Conservation (phyloP, 2,888 invertebrate species). For the Pterostichus niger region DNA sequence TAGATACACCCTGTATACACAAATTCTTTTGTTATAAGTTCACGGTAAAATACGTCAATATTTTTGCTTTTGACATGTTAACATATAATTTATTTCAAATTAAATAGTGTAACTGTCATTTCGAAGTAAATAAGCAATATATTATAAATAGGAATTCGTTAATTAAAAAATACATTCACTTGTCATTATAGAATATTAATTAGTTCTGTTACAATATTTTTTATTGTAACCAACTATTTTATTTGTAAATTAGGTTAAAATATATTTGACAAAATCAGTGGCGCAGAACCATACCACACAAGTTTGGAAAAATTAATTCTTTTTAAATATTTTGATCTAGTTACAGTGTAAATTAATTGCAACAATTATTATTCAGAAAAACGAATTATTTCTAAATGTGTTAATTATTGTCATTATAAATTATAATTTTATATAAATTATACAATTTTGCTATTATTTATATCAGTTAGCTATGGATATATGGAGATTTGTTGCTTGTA, state of each 20-base stretch:
- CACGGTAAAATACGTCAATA: no score
- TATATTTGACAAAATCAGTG: not conserved
- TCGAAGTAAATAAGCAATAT: slow-evolving; percentile 49
- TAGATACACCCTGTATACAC: no score
- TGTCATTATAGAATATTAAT: slow-evolving; percentile 12
- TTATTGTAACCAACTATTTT: not conserved
- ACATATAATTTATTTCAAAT: slow-evolving; percentile 49
- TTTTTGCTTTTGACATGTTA: slow-evolving; percentile 12
- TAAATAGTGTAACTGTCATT: slow-evolving; percentile 50
- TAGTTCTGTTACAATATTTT: not conserved
- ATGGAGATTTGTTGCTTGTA: no score
- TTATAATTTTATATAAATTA: not conserved
- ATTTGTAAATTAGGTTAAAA: not conserved
- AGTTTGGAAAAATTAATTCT: not conserved
- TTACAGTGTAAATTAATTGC: slow-evolving; percentile 34
- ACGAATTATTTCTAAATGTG: slow-evolving; percentile 31
- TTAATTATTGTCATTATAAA: slow-evolving; percentile 14
- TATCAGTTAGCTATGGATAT: no score
- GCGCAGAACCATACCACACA: not conserved
- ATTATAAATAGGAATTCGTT: slow-evolving; percentile 41
- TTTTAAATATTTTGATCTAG: slow-evolving; percentile 29
- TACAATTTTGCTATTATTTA: not conserved
- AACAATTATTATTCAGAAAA: slow-evolving; percentile 14
- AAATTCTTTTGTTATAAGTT: no score
- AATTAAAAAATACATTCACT: slow-evolving; percentile 16